Conservation (phyloP, 1,140 invertebrate species). For the Drosophila sp. region DNA sequence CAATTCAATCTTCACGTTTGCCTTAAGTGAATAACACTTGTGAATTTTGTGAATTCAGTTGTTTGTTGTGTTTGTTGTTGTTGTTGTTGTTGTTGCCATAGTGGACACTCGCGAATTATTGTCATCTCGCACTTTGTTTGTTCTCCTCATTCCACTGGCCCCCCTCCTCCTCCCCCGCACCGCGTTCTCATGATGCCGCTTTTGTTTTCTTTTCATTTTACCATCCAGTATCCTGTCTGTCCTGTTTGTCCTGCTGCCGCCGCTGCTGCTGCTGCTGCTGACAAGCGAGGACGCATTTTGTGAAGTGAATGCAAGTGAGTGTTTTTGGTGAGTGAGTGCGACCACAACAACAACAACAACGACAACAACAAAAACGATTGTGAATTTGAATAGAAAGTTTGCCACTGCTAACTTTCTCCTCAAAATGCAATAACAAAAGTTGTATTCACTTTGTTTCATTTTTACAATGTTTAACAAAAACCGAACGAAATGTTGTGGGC, state of each 20-base stretch:
- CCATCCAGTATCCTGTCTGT: not conserved
- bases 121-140: not conserved
- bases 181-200: not conserved
- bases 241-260: not conserved
- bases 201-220: slow-evolving; percentile 11
- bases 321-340: slow-evolving; percentile 4
- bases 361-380: not conserved
- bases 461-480: no score
- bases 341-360: no score
- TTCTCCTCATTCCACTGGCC: not conserved
- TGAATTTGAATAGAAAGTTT: slow-evolving; percentile 5
- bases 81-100: slow-evolving; percentile 1
- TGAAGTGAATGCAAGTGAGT: slow-evolving; percentile 11
- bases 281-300: slow-evolving; percentile 11
- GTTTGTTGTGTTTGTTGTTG: not conserved
- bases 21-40: slow-evolving; percentile 7
- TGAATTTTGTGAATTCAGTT: not conserved
- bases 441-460: no score
- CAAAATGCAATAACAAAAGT: no score
- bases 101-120: slow-evolving; percentile 11
- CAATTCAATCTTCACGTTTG: slow-evolving; percentile 1
- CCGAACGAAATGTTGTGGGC: no score
- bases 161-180: not conserved
- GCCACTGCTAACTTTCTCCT: no score
- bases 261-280: not conserved